Percentiles rank a stretch among this genome's conserved stretches.
Conservation (phyloP, 2,888 invertebrate genomes). For the Diaprepes abbreviatus region DNA sequence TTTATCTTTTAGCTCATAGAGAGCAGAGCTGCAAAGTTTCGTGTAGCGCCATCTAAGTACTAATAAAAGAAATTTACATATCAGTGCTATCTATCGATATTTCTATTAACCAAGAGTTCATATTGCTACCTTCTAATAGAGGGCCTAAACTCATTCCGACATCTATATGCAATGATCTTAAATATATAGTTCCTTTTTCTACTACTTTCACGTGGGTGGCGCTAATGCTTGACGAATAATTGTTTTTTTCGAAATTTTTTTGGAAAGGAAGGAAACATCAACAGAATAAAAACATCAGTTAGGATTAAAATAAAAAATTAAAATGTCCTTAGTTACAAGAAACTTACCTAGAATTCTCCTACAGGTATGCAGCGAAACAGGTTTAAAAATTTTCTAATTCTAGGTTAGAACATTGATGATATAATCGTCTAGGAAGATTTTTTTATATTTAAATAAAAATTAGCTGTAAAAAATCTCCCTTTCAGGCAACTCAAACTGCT, state of each 20-base stretch:
- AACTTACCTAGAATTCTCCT: conserved; percentile 34
- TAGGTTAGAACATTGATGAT: conserved; percentile 47
- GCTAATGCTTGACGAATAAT: neutral
- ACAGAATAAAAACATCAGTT: no score
- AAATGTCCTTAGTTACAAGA: conserved; percentile 42
- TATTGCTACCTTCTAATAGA: neutral
- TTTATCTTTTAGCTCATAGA: no score
- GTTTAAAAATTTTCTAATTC: neutral
- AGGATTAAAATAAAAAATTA: no score
- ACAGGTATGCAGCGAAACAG: conserved; percentile 31
- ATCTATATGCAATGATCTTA: neutral
- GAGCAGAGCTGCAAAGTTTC: no score
- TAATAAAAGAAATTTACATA: neutral
- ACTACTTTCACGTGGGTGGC: conserved; percentile 12
- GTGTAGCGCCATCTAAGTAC: neutral
- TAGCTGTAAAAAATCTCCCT: neutral
- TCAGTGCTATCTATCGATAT: neutral
- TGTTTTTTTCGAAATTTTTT: neutral
- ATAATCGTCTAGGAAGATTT: conserved; percentile 26
- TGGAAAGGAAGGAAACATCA: no score
- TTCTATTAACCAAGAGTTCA: neutral
- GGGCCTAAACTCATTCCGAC: neutral
- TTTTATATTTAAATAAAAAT: neutral
- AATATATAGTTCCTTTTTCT: neutral
- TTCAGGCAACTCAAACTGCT: conserved; percentile 43